Conservation (phyloP, 2,113 vertebrate species). For the Eulacestoma nigropectus region DNA sequence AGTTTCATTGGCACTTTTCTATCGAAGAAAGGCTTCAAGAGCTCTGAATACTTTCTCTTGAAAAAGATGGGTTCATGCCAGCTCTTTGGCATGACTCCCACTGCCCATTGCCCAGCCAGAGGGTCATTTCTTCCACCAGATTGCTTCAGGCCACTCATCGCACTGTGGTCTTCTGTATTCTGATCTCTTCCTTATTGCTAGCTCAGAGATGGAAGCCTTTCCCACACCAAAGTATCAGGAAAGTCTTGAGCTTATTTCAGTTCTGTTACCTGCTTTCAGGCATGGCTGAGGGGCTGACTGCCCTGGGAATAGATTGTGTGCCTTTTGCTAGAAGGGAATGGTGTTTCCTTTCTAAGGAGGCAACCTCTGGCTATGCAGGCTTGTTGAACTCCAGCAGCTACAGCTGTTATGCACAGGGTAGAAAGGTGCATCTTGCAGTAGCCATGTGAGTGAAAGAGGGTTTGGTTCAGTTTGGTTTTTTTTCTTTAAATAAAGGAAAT, state of each 20-base stretch:
- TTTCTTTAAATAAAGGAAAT: not conserved
- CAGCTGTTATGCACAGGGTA: not conserved
- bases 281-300: not conserved
- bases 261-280: not conserved
- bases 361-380: not conserved
- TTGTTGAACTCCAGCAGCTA: not conserved
- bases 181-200: not conserved
- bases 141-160: not conserved
- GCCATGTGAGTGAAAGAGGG: not conserved
- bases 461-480: not conserved
- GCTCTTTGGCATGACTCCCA: not conserved
- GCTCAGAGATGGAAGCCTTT: not conserved
- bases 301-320: not conserved
- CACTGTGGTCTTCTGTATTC: not conserved
- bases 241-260: not conserved
- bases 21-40: not conserved
- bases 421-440: not conserved
- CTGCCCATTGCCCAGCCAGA: not conserved
- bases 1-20: not conserved
- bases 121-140: not conserved
- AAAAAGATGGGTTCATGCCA: not conserved
- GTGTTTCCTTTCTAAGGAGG: not conserved
- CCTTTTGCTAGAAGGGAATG: not conserved
- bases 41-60: not conserved
- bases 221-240: not conserved